These are phyloP conservation scores for Cebus imitator DNA, from an alignment of 2,113 vertebrate species.

Conservation along the genomic window DNA sequence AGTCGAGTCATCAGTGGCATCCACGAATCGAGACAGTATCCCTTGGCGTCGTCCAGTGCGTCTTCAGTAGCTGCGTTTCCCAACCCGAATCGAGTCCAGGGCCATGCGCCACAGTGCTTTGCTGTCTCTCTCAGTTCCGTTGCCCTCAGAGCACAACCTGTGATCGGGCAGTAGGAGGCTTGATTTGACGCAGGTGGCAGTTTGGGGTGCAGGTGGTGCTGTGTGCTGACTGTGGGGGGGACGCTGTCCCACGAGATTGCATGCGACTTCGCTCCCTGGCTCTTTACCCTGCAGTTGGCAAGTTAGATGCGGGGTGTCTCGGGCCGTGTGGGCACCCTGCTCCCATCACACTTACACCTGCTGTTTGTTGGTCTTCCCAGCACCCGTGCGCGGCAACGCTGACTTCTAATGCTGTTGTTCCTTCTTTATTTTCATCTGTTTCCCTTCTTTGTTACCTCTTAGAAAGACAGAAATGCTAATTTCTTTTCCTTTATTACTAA, in stretches of 20 bases:
- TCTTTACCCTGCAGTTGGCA: neutral
- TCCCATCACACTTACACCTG: neutral
- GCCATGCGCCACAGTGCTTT: accelerated
- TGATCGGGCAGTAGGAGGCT: neutral
- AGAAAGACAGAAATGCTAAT: accelerated
- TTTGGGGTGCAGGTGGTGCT: too few species aligned
- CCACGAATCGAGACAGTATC: neutral
- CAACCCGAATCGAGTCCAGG: neutral
- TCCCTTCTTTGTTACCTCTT: accelerated
- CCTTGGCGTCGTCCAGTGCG: accelerated
- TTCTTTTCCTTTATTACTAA: neutral
- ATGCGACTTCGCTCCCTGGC: neutral
- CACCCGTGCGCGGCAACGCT: neutral
- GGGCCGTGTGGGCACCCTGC: too few species aligned
- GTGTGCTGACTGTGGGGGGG: accelerated
- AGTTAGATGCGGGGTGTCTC: accelerated
- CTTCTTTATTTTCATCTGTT: accelerated
- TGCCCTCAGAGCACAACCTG: neutral
- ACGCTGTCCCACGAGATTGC: neutral
- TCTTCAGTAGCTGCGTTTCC: neutral
- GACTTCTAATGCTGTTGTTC: neutral
- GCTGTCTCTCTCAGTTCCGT: neutral
- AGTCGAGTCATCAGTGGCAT: accelerated
- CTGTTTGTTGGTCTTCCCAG: too few species aligned
- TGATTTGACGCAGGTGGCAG: neutral